These are phyloP conservation scores for Gymnocheta viridis DNA, from an alignment of 2,888 invertebrate genomes.

Conservation along the genomic window DNA sequence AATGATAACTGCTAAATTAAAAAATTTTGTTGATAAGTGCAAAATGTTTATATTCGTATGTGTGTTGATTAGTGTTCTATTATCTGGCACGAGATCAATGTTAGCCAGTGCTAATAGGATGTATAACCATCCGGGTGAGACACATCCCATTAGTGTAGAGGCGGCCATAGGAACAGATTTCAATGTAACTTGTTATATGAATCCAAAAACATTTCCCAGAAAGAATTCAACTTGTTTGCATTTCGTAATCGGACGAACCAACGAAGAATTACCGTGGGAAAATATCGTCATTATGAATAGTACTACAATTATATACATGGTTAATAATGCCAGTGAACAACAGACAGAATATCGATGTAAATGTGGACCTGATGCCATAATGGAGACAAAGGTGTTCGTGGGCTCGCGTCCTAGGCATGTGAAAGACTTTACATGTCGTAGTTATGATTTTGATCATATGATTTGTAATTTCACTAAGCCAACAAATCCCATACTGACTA, in stretches of 20 bases:
- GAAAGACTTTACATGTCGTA: slow-evolving; percentile 87
- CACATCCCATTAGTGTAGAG: slow-evolving; percentile 74
- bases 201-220: slow-evolving; percentile 73
- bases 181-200: slow-evolving; percentile 78
- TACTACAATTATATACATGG: slow-evolving; percentile 75
- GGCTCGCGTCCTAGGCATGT: slow-evolving; percentile 85
- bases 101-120: slow-evolving; percentile 22
- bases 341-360: slow-evolving; percentile 75
- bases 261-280: slow-evolving; percentile 58
- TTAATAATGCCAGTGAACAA: slow-evolving; percentile 74
- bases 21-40: slow-evolving; percentile 25
- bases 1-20: slow-evolving; percentile 27
- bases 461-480: slow-evolving; percentile 89
- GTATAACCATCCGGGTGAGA: slow-evolving; percentile 73
- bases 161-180: slow-evolving; percentile 75
- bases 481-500: slow-evolving; percentile 84
- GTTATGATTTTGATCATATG: slow-evolving; percentile 88
- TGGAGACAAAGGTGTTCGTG: slow-evolving; percentile 74
- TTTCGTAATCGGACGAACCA: slow-evolving; percentile 71
- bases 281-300: slow-evolving; percentile 72
- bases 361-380: slow-evolving; percentile 75
- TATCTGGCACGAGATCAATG: slow-evolving; percentile 4
- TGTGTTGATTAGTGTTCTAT: slow-evolving; percentile 5
- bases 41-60: slow-evolving; percentile 22
- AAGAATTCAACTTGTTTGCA: slow-evolving; percentile 73